Base-by-base conservation (phyloP, 2,113 vertebrate species). In the Macquaria ambigua region DNA sequence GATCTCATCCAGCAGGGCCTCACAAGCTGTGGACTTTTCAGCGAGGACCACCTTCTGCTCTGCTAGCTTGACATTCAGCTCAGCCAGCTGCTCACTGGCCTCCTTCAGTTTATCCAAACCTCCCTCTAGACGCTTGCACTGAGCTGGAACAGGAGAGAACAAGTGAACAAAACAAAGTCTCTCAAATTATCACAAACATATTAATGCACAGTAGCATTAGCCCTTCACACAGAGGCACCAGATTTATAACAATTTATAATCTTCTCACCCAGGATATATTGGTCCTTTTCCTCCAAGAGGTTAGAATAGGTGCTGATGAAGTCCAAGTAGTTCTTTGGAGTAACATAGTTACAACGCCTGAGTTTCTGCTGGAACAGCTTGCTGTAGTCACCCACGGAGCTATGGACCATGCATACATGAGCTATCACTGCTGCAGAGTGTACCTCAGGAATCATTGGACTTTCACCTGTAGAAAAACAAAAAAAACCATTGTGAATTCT, bases 311-410 rank as follows among this genome's bases (percentile, higher is more conserved):
- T 98, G 74, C 90, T 95, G 74, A 99, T 97, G 71, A 98, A 99
- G 79, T 99, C 98, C 66, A 99, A 96, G 91, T 95, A 99, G 89
- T 98, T 99, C 93, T 98, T 99, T 16, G 98, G 98, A 1, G 98
- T 99, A 10, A 99, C 98, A 0, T 96, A 97, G 94, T 99, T 99
- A 78, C 92, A 96, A 53, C 98, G 97, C 10, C 98, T 95, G 68
- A 98, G 90, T 83, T 98, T 99, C 92, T 97, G 98, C 28, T 95
- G 96, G 79, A 99, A 99, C 0, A 90, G 94, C 58, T 94, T 96
- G 93, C 98, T 99, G 94, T 96, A 98, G 1, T 96, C 79, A 0
- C 90, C 97, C 12, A 98, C 98, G 0, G 96, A 98, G 14, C 91
- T 79, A 14, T 99, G 98, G 43, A 98, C 98, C 97, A 96, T 94